Base-by-base conservation (phyloP, 1,140 invertebrate species). In the Cheumatopsyche charites region DNA sequence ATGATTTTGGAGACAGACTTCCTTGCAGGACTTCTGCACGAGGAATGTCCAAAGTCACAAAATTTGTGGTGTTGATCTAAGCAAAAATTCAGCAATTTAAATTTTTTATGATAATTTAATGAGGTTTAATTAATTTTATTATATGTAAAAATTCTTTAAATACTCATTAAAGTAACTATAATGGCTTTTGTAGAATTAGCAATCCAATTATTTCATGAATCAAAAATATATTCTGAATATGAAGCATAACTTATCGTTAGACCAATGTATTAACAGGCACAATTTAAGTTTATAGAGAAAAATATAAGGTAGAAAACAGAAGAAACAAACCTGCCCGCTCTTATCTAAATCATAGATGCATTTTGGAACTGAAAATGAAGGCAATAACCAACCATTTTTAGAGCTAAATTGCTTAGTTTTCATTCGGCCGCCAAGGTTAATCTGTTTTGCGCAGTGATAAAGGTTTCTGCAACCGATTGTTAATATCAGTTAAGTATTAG, bases 321-420 rank as follows among this genome's bases (percentile, higher is more conserved):
- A 49, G 13, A 61, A 23, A 21, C 55, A 19, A 61, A 61, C 61
- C 61, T 36, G 7, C 11, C 15, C 61, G 13, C 21, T 13, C 7
- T 21, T 25, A 19, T 19, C 12, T 21, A 61, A 17, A 61, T 61
- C 55, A 61, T 5, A 4, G 21, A 80, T 43, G n/a, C 63, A 52
- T 19, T 76, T 63, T 0, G 86, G 84, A 1, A 84, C 81, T n/a
- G 80, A 80, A 75, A 86, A 90, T 4, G 88, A 87, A 0, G 92
- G 92, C 1, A 89, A 85, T 9, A 91, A 79, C 83, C 91, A 92
- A 77, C 91, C 91, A 19, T 84, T 85, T 36, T 80, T 83, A 0
- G 90, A 88, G 58, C 84, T 81, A 78, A 93, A 92, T 55, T 88
- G 86, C 42, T 88, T 85, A 0, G 88, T 85, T 77, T 88, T 89